A percentile compares a stretch with the other conserved stretches of the same genome.
Conservation (phyloP, 2,113 vertebrate species). For the Boleophthalmus pectinirostris region DNA sequence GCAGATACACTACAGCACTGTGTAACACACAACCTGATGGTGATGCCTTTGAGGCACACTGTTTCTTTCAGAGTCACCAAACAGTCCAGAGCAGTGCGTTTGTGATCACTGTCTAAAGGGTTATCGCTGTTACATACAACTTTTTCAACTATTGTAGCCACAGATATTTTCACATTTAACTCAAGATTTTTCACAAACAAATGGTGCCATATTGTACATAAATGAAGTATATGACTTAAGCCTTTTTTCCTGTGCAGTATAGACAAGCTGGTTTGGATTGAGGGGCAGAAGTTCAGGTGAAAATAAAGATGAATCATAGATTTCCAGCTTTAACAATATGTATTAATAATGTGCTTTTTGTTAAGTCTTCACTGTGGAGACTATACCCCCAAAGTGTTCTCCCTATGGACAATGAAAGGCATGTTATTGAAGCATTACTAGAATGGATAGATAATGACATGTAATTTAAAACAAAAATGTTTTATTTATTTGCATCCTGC, state of each 20-base stretch:
- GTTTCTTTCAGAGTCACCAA: slow-evolving; percentile 48
- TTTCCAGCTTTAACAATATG: slow-evolving; percentile 70
- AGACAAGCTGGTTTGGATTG: slow-evolving; percentile 45
- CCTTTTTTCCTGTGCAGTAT: slow-evolving; percentile 50
- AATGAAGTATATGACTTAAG: slow-evolving; percentile 59
- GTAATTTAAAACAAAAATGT: slow-evolving; percentile 70
- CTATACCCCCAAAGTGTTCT: slow-evolving; percentile 52
- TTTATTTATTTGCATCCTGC: slow-evolving; percentile 81
- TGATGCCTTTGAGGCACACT: slow-evolving; percentile 36
- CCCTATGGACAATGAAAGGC: slow-evolving; percentile 72
- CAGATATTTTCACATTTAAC: slow-evolving; percentile 62
- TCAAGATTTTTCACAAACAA: slow-evolving; percentile 61
- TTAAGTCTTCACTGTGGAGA: slow-evolving; percentile 66
- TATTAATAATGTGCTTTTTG: slow-evolving; percentile 72
- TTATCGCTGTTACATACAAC: slow-evolving; percentile 37
- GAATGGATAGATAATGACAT: slow-evolving; percentile 80
- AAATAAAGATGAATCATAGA: slow-evolving; percentile 64
- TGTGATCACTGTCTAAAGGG: slow-evolving; percentile 34
- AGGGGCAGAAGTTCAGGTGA: slow-evolving; percentile 32
- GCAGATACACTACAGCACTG: slow-evolving; percentile 49
- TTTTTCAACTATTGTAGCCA: slow-evolving; percentile 53
- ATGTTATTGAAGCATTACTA: slow-evolving; percentile 79
- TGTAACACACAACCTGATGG: slow-evolving; percentile 46
- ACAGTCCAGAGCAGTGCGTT: slow-evolving; percentile 25
- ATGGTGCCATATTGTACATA: slow-evolving; percentile 79